Base-by-base conservation (phyloP, 2,113 vertebrate species). In the Columbina picui region DNA sequence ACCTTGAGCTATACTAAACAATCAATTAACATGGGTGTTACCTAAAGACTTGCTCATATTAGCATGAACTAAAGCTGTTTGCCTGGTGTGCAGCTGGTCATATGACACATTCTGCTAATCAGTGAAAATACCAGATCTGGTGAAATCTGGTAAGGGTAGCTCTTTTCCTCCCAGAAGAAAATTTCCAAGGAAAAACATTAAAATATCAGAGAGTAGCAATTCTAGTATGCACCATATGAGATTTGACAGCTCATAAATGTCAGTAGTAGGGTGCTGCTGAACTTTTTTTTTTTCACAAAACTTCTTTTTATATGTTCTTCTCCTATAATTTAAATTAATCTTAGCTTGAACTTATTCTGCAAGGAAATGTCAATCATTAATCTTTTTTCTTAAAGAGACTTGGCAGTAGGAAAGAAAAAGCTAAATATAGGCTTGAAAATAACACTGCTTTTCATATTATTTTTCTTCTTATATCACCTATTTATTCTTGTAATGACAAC, bases 301-400 rank as follows among this genome's bases (percentile, higher is more conserved):
- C 73, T 90, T 88, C 67, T 92, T 94, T 75, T 94, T 75, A 79
- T 81, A 65, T 50, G 52, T 84, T 84, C 34, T 89, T 94, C 73
- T 94, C 32, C 36, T 45, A 45, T 93, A 92, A 90, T 89, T 92
- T 93, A 91, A 96, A 91, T 87, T 93, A 84, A 70, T 84, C 83
- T 93, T 95, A 76, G 32, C 63, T 70, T 47, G 49, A 80, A 84
- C 76, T 95, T 93, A 64, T 39, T 78, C 73, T 81, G 69, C 73
- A 87, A 65, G 52, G 65, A 95, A 92, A 93, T 57, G 93, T 92
- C 92, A 94, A 30, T 95, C 94, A 87, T 96, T 95, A 87, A 73
- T 78, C 73, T 76, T 63, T 63, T 77, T 88, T 89, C 88, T 68
- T 49, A 70, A 83, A 84, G 71, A 93, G 64, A 69, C 56, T 92